Evolutionary conservation across 1,140 invertebrate genomes (phyloP).

Genomic region (Heliconius nattereri): DNA sequence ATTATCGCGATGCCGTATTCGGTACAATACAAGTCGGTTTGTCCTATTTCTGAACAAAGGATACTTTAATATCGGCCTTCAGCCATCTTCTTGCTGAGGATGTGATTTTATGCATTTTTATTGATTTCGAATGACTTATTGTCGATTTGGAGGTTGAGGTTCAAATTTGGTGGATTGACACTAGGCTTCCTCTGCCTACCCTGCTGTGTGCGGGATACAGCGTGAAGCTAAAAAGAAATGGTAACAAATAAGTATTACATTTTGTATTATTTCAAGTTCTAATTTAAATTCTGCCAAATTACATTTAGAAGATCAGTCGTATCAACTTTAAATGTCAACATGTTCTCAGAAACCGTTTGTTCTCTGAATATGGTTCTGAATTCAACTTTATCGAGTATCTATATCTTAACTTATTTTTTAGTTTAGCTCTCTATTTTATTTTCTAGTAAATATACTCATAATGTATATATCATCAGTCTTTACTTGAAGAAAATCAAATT

Average conservation of each 20-base stretch:
- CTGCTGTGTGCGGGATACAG: too few relatives aligned
- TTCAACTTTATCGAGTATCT: neutral
- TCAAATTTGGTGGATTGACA: neutral
- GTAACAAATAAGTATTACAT: too few relatives aligned
- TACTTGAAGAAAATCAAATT: constrained; percentile 2
- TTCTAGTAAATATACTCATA: neutral
- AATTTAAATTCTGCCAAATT: too few relatives aligned
- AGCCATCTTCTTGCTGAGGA: constrained; percentile 34
- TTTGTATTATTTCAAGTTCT: too few relatives aligned
- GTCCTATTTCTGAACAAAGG: constrained; percentile 48
- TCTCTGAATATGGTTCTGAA: neutral
- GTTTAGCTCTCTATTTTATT: neutral
- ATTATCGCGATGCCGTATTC: constrained; percentile 49
- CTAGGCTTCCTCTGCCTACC: too few relatives aligned
- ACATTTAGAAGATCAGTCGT: too few relatives aligned
- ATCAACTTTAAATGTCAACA: too few relatives aligned
- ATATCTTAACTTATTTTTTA: neutral
- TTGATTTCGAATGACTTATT: neutral
- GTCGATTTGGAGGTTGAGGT: neutral
- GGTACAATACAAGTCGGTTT: constrained; percentile 47
- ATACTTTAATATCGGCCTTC: constrained; percentile 45
- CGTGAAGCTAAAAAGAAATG: too few relatives aligned
- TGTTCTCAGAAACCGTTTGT: too few relatives aligned
- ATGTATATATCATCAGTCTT: neutral
- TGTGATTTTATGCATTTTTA: constrained; percentile 13